phyloP scores from a whole-genome alignment of 2,113 vertebrate genomes.

The Gambusia affinis region DNA sequence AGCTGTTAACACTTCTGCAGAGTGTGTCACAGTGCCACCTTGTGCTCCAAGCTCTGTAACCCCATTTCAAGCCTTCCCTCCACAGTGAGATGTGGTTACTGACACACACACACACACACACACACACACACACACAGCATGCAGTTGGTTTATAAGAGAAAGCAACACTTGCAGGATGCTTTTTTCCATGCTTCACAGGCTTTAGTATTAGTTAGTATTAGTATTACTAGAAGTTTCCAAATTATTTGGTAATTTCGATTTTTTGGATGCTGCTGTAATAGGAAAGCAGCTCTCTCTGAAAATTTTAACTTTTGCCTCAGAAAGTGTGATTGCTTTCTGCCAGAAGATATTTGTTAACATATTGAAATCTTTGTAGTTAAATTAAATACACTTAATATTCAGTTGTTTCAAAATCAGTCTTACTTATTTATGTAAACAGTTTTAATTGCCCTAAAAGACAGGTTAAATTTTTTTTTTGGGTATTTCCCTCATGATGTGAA shows the following conservation, averaged over 20 bases:
- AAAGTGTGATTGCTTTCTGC: constrained; percentile 16
- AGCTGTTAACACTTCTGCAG: not conserved
- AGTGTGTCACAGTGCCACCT: constrained; percentile 44
- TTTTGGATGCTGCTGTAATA: constrained; percentile 39
- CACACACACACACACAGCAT: not conserved
- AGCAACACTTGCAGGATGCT: constrained; percentile 1
- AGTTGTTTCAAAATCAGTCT: constrained; percentile 9
- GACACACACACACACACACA: not conserved
- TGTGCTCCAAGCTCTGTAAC: constrained; percentile 18
- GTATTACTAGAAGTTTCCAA: constrained; percentile 22
- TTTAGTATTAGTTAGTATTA: constrained; percentile 24
- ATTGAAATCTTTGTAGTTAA: constrained; percentile 29
- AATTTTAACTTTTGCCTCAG: constrained; percentile 41
- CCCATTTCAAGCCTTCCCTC: constrained; percentile 17
- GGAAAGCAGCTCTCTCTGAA: constrained; percentile 20
- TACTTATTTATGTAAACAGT: constrained; percentile 8
- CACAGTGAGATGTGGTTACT: constrained; percentile 20
- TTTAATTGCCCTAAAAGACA: constrained; percentile 2
- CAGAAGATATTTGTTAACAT: constrained; percentile 18
- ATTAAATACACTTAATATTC: constrained; percentile 37
- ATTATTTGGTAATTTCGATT: constrained; percentile 11
- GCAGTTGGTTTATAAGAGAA: constrained; percentile 11
- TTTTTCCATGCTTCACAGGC: not conserved
- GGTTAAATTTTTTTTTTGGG: constrained; percentile 7
- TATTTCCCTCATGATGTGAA: constrained; percentile 3